Conservation (phyloP, 2,888 invertebrate species). For the Heterodera filipjevi region DNA sequence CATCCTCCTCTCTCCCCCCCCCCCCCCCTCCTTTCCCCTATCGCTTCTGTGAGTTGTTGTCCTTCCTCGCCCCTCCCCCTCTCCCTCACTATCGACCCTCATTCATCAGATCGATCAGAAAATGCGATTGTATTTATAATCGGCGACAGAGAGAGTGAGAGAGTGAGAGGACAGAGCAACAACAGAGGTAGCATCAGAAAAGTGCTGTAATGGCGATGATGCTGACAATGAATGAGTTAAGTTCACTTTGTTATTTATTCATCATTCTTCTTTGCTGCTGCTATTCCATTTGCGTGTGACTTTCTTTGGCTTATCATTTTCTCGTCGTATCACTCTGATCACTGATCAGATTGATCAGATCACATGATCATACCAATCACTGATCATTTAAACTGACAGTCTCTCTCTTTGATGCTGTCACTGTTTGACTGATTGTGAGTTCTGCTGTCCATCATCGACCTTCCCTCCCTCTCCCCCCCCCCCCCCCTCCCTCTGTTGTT, state of each 20-base stretch:
- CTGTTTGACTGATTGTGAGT: background rate
- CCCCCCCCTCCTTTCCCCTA: background rate
- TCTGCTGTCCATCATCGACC: background rate
- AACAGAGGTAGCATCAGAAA: background rate
- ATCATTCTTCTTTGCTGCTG: no score
- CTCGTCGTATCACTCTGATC: no score
- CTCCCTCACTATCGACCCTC: background rate
- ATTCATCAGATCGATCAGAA: slow-evolving; percentile 12
- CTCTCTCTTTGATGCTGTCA: no score
- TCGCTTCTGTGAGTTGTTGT: slow-evolving; percentile 7
- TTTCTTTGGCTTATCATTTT: no score
- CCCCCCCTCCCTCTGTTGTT: background rate
- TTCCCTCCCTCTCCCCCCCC: background rate
- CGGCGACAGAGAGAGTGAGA: background rate
- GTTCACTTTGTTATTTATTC: no score
- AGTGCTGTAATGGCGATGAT: background rate
- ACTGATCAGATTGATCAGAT: no score
- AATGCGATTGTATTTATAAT: slow-evolving; percentile 5
- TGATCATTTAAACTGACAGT: no score
- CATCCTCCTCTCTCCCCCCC: background rate
- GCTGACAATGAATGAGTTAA: background rate
- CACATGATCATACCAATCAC: no score
- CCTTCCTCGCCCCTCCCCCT: background rate
- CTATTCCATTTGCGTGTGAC: no score
- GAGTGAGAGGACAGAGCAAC: background rate